Evolutionary conservation across 2,888 invertebrate species (phyloP), one percentile per base, ranked within the genome.

Genomic region (Elysia crispata): DNA sequence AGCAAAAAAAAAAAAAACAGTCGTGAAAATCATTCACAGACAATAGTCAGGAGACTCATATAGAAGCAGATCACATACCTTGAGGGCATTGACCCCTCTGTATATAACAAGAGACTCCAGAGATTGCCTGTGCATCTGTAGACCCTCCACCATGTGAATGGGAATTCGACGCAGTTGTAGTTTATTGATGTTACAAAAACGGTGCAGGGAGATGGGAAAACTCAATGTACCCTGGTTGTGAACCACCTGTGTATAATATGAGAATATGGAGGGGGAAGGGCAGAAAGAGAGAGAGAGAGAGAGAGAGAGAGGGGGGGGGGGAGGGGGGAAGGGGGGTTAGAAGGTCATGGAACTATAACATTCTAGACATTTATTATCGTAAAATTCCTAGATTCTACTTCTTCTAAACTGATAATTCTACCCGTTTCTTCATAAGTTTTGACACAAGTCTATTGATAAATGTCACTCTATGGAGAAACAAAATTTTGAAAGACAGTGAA

Each of bases 111-210:
- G 60, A 33, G 79, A 83, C 64, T 85, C 82, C 11, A 90, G 83
- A 82, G 89, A 84, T 49, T 85, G 85, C 18, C 90, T 80, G 31
- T 90, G 82, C 74, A 85, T 86, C 28, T 89, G 87, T 30, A 91
- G 76, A 1, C 91, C 91, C 77, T 88, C 87, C 60, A 91, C 79
- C 87, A 90, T 85, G 76, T 90, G 90, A 13, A 90, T 84, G 1
- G 91, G 91, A 0, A 90, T 85, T 76, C 87, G 88, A 64, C 88
- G 89, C 20, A 91, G 84, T 74, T 90, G 88, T 64, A 91, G 83
- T 15, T 85, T 84, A 62, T 83, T 83, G 33, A 91, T 83, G 54
- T 86, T 84, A 15, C 83, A 75, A 82, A 91, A 91, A 31, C 87
- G 80, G 1, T 86, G 83, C 49, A 91, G 84, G 70, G 87, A 85